These are phyloP conservation scores for Manis javanica DNA, from an alignment of 2,797 vertebrate genomes.

Conservation along the genomic window DNA sequence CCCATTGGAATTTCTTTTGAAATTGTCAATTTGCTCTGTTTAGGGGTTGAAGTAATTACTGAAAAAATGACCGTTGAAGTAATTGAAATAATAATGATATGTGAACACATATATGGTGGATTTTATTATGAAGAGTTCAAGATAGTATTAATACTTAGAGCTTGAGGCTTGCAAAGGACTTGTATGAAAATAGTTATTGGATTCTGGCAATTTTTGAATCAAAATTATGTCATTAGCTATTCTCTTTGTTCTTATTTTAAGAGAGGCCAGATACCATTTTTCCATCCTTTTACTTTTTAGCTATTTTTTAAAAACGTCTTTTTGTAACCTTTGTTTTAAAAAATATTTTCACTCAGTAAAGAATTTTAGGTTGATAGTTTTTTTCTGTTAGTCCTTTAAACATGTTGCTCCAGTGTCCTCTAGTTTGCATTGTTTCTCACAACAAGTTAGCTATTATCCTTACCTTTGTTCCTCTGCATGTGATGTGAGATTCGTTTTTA, in stretches of 20 bases:
- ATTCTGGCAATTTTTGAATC: conserved; percentile 5
- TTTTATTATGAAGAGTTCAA: not conserved
- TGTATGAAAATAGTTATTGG: conserved; percentile 33
- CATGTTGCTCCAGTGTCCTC: not conserved
- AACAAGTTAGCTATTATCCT: not conserved
- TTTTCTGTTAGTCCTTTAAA: not conserved
- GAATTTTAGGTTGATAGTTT: conserved; percentile 4
- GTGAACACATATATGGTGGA: not conserved
- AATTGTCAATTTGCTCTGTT: conserved; percentile 11
- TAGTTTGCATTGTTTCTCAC: not conserved
- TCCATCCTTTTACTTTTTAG: not conserved
- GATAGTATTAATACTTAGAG: conserved; percentile 42
- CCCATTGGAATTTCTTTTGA: not conserved
- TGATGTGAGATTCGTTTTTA: not conserved
- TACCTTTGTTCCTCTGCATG: not conserved
- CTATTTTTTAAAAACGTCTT: not conserved
- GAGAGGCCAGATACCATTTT: not conserved
- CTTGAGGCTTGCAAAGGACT: conserved; percentile 12
- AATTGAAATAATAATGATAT: conserved; percentile 17
- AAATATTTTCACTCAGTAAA: not conserved
- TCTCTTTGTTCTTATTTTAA: not conserved
- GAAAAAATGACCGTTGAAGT: not conserved
- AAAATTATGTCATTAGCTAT: not conserved
- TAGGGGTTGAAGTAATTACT: not conserved
- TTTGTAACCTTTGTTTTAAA: not conserved